Conservation (phyloP, 2,797 vertebrate genomes). For the Siniperca obscura region DNA sequence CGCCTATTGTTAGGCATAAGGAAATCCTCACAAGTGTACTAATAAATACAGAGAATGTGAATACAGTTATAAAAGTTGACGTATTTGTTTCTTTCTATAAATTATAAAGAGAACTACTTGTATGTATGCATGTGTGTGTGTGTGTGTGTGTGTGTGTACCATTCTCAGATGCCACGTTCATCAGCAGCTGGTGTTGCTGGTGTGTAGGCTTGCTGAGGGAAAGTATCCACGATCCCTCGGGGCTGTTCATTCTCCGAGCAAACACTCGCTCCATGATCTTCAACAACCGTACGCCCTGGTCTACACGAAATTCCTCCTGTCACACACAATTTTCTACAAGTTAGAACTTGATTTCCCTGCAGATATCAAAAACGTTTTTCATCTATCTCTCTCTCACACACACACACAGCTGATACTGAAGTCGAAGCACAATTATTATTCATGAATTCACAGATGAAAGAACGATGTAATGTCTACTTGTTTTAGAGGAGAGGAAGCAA, state of each 20-base stretch:
- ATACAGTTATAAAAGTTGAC: no score
- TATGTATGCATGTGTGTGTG: slow-evolving; percentile 5
- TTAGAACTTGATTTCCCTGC: background rate
- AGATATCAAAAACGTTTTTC: background rate
- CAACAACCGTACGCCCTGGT: slow-evolving; percentile 88
- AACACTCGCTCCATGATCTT: slow-evolving; percentile 91
- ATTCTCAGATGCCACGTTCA: slow-evolving; percentile 91
- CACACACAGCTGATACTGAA: background rate
- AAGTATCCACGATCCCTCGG: slow-evolving; percentile 91
- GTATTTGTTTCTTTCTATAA: no score
- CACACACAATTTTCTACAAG: slow-evolving; percentile 13
- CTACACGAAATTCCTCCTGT: slow-evolving; percentile 92
- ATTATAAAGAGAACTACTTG: no score
- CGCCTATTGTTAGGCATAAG: no score
- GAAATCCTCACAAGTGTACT: no score
- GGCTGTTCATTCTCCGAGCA: slow-evolving; percentile 88
- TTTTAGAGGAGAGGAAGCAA: background rate
- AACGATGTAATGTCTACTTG: background rate
- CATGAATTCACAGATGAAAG: background rate
- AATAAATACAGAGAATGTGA: no score
- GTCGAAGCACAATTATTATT: background rate
- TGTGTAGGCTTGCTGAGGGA: slow-evolving; percentile 95
- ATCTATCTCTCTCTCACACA: background rate
- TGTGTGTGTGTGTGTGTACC: slow-evolving; percentile 73
- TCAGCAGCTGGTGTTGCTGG: slow-evolving; percentile 93